Conservation (phyloP, 2,113 vertebrate genomes). For the Gymnobelideus leadbeateri region DNA sequence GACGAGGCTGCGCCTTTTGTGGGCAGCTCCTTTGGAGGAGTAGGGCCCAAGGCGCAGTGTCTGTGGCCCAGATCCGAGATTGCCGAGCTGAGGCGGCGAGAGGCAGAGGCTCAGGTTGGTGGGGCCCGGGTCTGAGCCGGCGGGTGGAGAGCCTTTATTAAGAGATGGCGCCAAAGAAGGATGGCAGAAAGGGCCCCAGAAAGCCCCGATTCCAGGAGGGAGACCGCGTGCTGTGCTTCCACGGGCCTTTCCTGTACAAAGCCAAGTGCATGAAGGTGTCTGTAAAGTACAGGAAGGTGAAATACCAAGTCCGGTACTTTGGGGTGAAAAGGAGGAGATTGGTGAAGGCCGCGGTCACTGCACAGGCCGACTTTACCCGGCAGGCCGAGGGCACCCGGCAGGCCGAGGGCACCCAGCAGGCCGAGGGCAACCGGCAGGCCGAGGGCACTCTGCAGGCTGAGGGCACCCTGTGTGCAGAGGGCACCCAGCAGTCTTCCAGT, state of each 20-base stretch:
- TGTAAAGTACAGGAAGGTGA: slow-evolving; percentile 63
- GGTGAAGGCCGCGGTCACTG: neutral
- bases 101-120: neutral
- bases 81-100: neutral
- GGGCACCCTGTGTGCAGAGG: no score
- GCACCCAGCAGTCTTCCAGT: no score
- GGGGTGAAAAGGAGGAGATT: slow-evolving; percentile 69
- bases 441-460: no score
- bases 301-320: slow-evolving; percentile 77
- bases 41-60: neutral
- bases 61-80: neutral
- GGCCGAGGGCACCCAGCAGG: no score
- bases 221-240: neutral
- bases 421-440: no score
- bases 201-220: neutral
- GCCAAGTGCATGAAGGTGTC: slow-evolving; percentile 9
- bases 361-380: no score
- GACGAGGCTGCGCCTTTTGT: neutral
- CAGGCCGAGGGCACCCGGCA: no score
- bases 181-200: neutral
- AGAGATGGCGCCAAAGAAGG: neutral
- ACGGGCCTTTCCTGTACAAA: neutral
- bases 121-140: neutral
- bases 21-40: neutral
- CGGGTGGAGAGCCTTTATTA: neutral